Evolutionary conservation across 2,113 vertebrate species (phyloP).

Genomic region (Mastomys natalensis): DNA sequence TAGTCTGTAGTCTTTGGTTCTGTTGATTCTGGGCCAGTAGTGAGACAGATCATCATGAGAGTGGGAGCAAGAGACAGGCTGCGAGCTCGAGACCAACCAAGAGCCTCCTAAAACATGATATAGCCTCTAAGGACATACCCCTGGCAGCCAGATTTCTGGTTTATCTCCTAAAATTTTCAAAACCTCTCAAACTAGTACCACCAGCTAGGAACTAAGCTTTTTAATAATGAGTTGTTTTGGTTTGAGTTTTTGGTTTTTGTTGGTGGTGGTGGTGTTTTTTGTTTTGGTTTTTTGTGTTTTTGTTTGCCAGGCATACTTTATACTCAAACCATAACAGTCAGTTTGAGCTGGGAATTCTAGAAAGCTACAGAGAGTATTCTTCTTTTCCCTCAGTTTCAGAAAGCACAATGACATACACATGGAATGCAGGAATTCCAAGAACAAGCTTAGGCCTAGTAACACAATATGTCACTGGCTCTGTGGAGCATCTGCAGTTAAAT

Average conservation of each 20-base stretch:
- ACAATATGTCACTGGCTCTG: not conserved
- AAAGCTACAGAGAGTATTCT: not conserved
- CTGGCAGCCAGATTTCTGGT: not conserved
- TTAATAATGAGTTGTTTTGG: not conserved
- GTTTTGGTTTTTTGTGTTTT: too few relatives aligned
- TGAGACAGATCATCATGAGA: not conserved
- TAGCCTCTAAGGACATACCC: not conserved
- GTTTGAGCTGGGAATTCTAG: not conserved
- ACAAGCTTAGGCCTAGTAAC: not conserved
- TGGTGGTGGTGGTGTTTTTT: too few relatives aligned
- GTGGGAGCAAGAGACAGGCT: not conserved
- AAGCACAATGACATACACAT: not conserved
- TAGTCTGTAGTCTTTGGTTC: not conserved
- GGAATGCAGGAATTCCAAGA: slow-evolving; percentile 7
- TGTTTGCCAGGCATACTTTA: too few relatives aligned
- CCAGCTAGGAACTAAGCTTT: not conserved
- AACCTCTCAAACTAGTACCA: not conserved
- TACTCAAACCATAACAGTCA: not conserved
- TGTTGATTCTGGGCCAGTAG: not conserved
- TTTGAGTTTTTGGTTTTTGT: not conserved
- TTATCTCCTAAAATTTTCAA: not conserved
- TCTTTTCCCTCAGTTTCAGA: slow-evolving; percentile 27
- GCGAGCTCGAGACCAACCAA: not conserved
- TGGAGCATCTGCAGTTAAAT: slow-evolving; percentile 45
- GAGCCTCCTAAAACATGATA: not conserved